Percentiles rank a stretch among this genome's conserved stretches.
Evolutionary conservation across 2,113 vertebrate genomes (phyloP).

Genomic region (Asarcornis scutulata): DNA sequence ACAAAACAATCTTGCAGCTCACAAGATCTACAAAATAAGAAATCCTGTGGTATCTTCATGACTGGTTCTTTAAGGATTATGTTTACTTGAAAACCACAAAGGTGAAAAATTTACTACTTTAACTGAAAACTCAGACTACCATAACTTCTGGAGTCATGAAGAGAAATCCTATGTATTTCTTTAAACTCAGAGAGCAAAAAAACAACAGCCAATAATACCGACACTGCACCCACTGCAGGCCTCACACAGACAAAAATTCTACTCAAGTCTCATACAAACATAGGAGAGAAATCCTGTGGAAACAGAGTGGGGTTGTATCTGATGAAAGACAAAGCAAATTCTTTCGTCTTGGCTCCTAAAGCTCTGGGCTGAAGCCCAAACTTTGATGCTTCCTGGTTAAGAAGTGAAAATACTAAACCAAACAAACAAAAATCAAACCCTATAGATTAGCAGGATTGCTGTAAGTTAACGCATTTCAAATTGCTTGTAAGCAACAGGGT

Average conservation of each 20-base stretch:
- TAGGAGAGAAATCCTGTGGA: background rate
- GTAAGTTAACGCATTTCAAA: background rate
- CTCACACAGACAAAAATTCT: background rate
- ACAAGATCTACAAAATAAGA: background rate
- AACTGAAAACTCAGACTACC: background rate
- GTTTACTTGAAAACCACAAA: background rate
- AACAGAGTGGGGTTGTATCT: background rate
- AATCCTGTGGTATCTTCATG: background rate
- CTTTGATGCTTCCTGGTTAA: background rate
- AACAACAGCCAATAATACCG: background rate
- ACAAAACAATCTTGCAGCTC: background rate
- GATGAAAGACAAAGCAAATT: background rate
- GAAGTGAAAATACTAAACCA: conserved; percentile 15
- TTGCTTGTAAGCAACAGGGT: accelerated
- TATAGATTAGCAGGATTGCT: background rate
- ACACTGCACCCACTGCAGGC: background rate
- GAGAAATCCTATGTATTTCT: background rate
- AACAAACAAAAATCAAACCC: background rate
- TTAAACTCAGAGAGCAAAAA: background rate
- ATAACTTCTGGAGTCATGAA: background rate
- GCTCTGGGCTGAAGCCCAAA: background rate
- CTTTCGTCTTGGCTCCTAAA: background rate
- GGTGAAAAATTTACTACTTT: background rate
- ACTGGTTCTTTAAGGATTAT: background rate
- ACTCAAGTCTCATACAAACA: background rate